Base-by-base conservation (phyloP, 2,113 vertebrate species). In the Eublepharis macularius region DNA sequence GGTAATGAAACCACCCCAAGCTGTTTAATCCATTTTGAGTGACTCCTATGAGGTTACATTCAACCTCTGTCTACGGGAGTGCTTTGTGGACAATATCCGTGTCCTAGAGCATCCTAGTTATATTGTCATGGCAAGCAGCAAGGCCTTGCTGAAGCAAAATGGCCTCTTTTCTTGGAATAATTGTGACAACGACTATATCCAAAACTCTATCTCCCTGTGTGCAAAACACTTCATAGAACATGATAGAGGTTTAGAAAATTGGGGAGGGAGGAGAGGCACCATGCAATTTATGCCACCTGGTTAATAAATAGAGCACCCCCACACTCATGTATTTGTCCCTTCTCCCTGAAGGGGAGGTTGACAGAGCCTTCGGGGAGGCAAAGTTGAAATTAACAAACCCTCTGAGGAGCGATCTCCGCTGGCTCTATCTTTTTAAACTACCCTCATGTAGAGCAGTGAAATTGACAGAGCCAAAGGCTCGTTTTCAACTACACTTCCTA, bases 11-110 rank as follows among this genome's bases (percentile, higher is more conserved):
- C 68, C 74, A 78, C 84, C 81, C 84, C 90, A 81, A 88, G 75
- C 74, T 74, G 81, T 82, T 87, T 90, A 84, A 78, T 88, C 82
- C 89, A 83, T 91, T 91, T 86, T 83, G 84, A 91, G 83, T 80
- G 41, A 14, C 87, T 88, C 88, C 84, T 76, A 39, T 86, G 72
- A 80, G 81, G 12, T 76, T 81, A 70, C 85, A 69, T 82, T 83
- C 89, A 90, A 91, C 74, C 90, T 75, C 4, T 83, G 82, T 51
- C 83, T 72, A 81, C 73, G 77, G 86, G 79, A 65, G 26, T 90
- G 86, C 82, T 80, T 84, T 85, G 29, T 60, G 86, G 85, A 84
- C 80, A 87, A 66, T 21, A 0, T 81, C 92, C 89, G 79, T 76
- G 16, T 86, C 65, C 69, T 47, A 80, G 69, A 86, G 32, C 34